Evolutionary conservation across 1,140 invertebrate genomes (phyloP).

Genomic region (Augochlora pura): DNA sequence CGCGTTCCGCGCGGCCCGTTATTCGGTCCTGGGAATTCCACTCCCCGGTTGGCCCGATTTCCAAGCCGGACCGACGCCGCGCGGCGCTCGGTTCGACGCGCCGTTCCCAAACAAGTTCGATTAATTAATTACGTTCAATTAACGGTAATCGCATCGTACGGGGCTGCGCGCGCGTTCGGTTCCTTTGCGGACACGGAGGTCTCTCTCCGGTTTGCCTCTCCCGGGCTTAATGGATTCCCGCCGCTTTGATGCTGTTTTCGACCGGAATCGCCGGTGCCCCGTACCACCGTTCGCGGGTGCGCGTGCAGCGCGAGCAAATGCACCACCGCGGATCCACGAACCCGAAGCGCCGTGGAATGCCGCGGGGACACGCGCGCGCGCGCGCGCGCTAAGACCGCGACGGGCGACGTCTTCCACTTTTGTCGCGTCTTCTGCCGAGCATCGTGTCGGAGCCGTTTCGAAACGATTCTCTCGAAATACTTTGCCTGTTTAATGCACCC

Average conservation of each 20-base stretch:
- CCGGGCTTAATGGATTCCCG: not conserved
- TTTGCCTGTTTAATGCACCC: no score
- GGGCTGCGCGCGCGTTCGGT: not conserved
- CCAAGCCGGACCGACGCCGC: no score
- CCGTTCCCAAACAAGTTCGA: conserved; percentile 3
- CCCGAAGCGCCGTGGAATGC: no score
- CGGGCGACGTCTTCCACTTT: no score
- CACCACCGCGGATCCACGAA: no score
- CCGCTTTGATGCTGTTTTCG: conserved; percentile 3
- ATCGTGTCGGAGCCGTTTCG: no score
- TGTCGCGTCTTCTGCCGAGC: no score
- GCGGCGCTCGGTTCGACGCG: not conserved
- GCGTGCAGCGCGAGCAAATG: no score
- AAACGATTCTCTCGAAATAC: no score
- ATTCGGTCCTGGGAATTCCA: conserved; percentile 5
- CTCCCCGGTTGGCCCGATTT: not conserved
- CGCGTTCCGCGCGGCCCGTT: not conserved
- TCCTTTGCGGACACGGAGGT: not conserved
- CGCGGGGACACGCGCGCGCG: no score
- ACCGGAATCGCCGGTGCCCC: not conserved
- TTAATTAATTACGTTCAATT: conserved; percentile 16
- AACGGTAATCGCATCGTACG: conserved; percentile 9
- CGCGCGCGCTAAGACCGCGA: no score
- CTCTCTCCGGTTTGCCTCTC: not conserved
- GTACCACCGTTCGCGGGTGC: no score